Base-by-base conservation (phyloP, 2,888 invertebrate species). In the Cetonia aurata region DNA sequence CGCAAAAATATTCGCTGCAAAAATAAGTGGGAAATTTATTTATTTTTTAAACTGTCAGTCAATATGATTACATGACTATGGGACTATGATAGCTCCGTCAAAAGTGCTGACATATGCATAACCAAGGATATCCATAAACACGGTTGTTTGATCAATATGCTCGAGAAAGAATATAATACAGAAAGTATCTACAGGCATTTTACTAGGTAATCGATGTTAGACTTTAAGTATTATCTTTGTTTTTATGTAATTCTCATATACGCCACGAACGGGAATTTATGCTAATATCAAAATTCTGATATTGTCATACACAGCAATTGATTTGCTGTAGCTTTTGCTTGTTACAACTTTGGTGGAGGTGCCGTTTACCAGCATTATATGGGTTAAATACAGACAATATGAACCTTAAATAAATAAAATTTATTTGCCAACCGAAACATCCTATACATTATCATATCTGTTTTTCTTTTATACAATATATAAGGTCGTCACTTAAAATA, bases 381-480 rank as follows among this genome's bases (percentile, higher is more conserved):
- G 37, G 37, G 6, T 37, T 37, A 1, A 37, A 37, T 9, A 37
- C 1, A 37, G 10, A 37, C 37, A 37, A 37, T 3, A 37, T 37
- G 6, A 46, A 31, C 44, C 44, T 50, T 65, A 65, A 65, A 65
- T 65, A 65, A 65, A 65, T 65, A 65, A 65, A 65, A 50, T 65
- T 65, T 65, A 65, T 65, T 65, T 50, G 4, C 13, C 62, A 65
- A 65, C 62, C 48, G 46, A 65, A 65, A 65, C 62, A 52, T 65
- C 37, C 62, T 13, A 65, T 65, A 65, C 41, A 65, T n/a, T n/a
- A n/a, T 65, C 37, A 37, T 37, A 25, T 4, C 37, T 37, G 37
- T 8, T 37, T 37, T 31, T 65, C 25, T 37, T 37, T 65, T 65
- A 50, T 10, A 37, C 37, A 50, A 65, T 50, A 60, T 60, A 65